A percentile compares a stretch with the other conserved stretches of the same genome.
Evolutionary conservation across 2,113 vertebrate species (phyloP).

Genomic region (Arvicanthis niloticus): DNA sequence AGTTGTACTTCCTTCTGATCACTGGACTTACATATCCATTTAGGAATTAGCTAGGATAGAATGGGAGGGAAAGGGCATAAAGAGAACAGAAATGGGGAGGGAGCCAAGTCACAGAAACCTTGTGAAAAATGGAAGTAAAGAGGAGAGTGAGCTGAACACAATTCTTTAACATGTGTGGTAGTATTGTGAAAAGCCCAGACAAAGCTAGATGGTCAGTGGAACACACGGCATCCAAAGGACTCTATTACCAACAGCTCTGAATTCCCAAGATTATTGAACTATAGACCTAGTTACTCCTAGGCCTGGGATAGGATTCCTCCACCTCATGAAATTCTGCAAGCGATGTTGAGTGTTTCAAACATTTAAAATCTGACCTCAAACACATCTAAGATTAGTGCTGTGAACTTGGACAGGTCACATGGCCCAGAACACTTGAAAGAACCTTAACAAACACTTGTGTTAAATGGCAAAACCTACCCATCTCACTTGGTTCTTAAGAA

Average conservation of each 20-base stretch:
- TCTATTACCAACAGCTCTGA: background rate
- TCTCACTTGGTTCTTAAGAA: slow-evolving; percentile 23
- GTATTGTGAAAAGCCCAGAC: background rate
- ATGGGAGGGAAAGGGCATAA: background rate
- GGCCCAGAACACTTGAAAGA: background rate
- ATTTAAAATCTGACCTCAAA: background rate
- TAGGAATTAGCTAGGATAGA: background rate
- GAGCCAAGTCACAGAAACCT: background rate
- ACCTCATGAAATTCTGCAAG: background rate
- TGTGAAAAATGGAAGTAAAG: background rate
- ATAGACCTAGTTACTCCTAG: background rate
- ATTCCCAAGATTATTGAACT: background rate
- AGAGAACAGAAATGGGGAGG: background rate
- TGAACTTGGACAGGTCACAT: background rate
- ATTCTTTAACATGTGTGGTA: background rate
- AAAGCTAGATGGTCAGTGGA: background rate
- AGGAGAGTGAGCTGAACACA: background rate
- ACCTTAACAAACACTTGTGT: background rate
- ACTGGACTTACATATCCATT: background rate
- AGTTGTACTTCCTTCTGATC: background rate
- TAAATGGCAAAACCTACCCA: slow-evolving; percentile 26
- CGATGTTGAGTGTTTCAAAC: background rate
- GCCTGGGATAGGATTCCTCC: background rate
- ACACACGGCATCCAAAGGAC: background rate
- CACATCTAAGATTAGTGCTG: background rate